Conservation (phyloP, 2,113 vertebrate species). For the Vulpes ferrilata region DNA sequence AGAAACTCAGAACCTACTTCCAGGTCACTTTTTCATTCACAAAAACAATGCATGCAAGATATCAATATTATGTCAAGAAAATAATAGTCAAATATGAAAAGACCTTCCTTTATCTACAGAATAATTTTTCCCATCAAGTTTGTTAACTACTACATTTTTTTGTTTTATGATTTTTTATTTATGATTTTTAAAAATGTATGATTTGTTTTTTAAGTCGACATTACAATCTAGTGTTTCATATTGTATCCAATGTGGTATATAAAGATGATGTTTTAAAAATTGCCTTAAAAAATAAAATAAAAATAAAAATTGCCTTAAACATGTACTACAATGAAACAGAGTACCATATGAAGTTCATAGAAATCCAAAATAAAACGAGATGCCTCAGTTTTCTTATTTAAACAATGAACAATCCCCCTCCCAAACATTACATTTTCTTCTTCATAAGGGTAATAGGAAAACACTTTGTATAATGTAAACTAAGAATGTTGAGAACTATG, state of each 20-base stretch:
- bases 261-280: background rate
- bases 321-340: background rate
- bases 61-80: background rate
- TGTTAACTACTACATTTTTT: background rate
- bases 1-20: background rate
- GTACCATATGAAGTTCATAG: background rate
- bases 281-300: background rate
- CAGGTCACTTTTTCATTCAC: background rate
- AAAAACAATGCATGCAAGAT: background rate
- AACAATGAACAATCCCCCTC: background rate
- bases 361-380: background rate
- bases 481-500: background rate
- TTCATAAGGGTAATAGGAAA: background rate
- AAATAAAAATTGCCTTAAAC: background rate
- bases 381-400: background rate
- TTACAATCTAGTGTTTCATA: background rate
- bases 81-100: background rate
- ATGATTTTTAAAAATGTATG: background rate
- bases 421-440: background rate
- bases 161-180: background rate
- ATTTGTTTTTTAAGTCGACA: background rate
- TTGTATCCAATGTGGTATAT: background rate
- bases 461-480: background rate
- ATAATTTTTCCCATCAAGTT: background rate
- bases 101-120: background rate